phyloP scores from a whole-genome alignment of 2,113 vertebrate species.

The Pelodiscus sinensis region DNA sequence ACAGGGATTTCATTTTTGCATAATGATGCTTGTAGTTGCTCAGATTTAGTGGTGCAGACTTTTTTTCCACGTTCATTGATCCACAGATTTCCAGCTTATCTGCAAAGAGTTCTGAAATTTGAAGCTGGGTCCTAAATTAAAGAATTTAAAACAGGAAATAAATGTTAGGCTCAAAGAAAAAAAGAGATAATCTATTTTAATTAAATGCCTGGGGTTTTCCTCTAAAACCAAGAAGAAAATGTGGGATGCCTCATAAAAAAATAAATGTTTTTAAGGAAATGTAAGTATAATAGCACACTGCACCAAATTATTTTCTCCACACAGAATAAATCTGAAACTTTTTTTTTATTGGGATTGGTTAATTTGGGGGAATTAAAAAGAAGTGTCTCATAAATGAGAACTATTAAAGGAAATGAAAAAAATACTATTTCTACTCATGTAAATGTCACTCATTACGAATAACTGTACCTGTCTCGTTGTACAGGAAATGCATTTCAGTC shows the following conservation, averaged over 20 bases:
- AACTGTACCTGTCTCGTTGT: not conserved
- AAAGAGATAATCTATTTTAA: not conserved
- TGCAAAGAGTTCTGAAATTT: slow-evolving; percentile 3
- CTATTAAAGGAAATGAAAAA: not conserved
- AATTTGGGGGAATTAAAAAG: not conserved
- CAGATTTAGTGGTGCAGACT: not conserved
- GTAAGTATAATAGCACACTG: not conserved
- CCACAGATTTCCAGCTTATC: not conserved
- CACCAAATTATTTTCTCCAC: not conserved
- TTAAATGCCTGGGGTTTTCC: not conserved
- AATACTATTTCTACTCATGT: not conserved
- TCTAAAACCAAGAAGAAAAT: not conserved
- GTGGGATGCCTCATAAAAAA: not conserved
- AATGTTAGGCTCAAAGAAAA: not conserved
- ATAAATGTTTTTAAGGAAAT: not conserved
- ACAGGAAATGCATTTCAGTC: slow-evolving; percentile 46
- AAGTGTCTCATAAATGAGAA: slow-evolving; percentile 4
- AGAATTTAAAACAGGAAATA: not conserved
- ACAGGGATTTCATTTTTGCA: not conserved
- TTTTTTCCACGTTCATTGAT: not conserved
- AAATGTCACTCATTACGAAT: slow-evolving; percentile 36
- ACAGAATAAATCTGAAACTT: not conserved
- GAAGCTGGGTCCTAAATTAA: not conserved
- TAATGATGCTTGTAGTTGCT: not conserved
- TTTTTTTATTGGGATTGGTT: not conserved